phyloP scores from a whole-genome alignment of 1,140 invertebrate species.

The Dendroctonus valens region DNA sequence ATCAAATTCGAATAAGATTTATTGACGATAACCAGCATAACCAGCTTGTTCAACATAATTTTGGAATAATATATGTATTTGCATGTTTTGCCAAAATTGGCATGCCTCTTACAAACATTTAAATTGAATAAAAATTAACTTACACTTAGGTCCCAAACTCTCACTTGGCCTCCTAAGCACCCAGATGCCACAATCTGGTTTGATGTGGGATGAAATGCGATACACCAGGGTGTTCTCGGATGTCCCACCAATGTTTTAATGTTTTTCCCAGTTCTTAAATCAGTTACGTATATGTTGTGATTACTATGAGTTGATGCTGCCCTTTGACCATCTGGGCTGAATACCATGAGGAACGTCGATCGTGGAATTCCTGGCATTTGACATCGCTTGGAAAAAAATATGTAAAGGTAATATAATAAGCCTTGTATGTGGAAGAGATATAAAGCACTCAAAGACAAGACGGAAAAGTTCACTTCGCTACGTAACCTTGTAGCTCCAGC shows the following conservation, averaged over 20 bases:
- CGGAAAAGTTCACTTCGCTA: no score
- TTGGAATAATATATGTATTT: no score
- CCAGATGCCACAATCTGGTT: slow-evolving; percentile 84
- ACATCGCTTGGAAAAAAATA: slow-evolving; percentile 59
- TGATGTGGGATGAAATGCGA: slow-evolving; percentile 84
- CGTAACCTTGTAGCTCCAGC: no score
- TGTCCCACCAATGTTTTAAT: slow-evolving; percentile 78
- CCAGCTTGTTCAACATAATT: no score
- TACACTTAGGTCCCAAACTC: slow-evolving; percentile 88
- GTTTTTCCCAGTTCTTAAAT: slow-evolving; percentile 76
- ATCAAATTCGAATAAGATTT: no score
- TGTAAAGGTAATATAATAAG: not conserved
- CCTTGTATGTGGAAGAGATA: no score
- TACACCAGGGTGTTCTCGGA: slow-evolving; percentile 88
- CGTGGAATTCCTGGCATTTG: slow-evolving; percentile 70
- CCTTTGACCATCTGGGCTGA: slow-evolving; percentile 81
- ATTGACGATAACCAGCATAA: no score
- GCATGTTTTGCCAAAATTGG: no score
- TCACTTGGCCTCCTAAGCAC: slow-evolving; percentile 85
- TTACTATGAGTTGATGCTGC: slow-evolving; percentile 90
- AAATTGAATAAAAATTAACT: slow-evolving; percentile 44
- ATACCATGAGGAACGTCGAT: slow-evolving; percentile 82
- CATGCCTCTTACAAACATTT: no score
- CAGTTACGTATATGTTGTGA: slow-evolving; percentile 87
- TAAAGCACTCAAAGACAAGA: no score